phyloP scores from a whole-genome alignment of 2,113 vertebrate species.

The Anoplopoma fimbria region DNA sequence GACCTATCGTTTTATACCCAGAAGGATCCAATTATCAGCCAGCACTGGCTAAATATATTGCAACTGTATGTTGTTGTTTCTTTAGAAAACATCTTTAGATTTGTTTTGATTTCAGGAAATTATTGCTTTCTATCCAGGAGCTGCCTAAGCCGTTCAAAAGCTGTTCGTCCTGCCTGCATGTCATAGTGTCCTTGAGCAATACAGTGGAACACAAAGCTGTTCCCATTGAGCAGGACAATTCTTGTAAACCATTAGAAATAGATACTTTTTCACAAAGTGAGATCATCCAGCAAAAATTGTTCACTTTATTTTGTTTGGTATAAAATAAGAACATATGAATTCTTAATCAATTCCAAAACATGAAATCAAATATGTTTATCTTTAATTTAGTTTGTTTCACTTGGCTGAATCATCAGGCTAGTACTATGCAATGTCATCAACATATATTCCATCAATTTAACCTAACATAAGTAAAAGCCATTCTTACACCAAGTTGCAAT shows the following conservation, averaged over 20 bases:
- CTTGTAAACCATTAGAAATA: background rate
- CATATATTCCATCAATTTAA: background rate
- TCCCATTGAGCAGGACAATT: background rate
- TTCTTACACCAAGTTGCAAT: background rate
- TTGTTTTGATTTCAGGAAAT: background rate
- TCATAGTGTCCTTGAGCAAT: background rate
- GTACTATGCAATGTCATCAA: background rate
- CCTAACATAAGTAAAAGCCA: background rate
- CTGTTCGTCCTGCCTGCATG: background rate
- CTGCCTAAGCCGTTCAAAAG: background rate
- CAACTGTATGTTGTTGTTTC: background rate
- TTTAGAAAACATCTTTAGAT: background rate
- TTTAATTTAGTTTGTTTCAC: background rate
- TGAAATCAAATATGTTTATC: background rate
- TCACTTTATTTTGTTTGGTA: background rate
- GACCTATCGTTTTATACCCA: conserved; percentile 19
- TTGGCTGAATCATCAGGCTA: background rate
- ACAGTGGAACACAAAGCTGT: no score
- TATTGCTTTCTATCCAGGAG: background rate
- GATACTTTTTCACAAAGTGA: background rate
- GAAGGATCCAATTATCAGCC: conserved; percentile 6
- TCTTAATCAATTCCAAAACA: background rate
- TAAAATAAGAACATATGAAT: background rate
- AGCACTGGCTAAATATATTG: background rate
- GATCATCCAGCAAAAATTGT: background rate